These are phyloP conservation scores for Sesia apiformis DNA, from an alignment of 2,888 invertebrate species.

Conservation along the genomic window DNA sequence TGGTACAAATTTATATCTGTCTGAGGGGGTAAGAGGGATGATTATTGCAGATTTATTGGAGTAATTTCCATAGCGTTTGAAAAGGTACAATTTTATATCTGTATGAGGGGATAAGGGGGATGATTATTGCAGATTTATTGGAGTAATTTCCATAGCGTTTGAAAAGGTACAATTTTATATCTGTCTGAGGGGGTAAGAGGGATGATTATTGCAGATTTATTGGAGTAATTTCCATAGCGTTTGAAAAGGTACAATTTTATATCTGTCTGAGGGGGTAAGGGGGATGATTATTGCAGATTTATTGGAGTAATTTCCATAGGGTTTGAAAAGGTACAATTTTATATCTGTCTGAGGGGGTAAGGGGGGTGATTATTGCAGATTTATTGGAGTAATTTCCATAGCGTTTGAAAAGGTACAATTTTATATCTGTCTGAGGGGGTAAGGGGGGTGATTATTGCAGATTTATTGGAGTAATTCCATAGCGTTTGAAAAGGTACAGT, in stretches of 20 bases:
- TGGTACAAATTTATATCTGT: background rate
- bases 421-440: background rate
- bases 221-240: constrained; percentile 26
- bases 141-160: too few species aligned
- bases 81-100: constrained; percentile 40
- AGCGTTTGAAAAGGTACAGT: constrained; percentile 63
- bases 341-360: background rate
- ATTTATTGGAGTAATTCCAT: constrained; percentile 12
- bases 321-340: constrained; percentile 56
- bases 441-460: background rate
- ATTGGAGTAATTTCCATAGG: constrained; percentile 21
- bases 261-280: background rate
- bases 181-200: background rate
- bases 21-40: background rate
- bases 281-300: background rate
- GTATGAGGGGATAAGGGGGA: background rate
- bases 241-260: constrained; percentile 53
- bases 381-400: constrained; percentile 15
- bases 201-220: background rate
- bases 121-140: too few species aligned
- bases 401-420: constrained; percentile 60
- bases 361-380: background rate
- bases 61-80: too few species aligned
- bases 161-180: constrained; percentile 48
- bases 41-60: too few species aligned